phyloP scores from a whole-genome alignment of 2,888 invertebrate genomes.

The Nipponacmea schrenckii region DNA sequence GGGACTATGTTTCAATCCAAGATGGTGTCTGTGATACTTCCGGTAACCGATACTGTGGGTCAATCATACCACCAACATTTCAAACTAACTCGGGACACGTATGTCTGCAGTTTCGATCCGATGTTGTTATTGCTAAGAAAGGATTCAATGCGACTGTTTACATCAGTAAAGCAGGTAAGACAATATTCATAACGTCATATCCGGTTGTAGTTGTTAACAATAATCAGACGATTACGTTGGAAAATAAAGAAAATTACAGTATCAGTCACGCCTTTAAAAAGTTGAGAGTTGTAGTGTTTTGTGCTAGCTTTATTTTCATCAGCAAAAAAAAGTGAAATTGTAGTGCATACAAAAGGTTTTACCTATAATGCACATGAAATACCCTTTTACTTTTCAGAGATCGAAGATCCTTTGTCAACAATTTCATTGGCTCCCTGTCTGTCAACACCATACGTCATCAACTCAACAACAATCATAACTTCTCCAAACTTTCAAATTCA shows the following conservation, averaged over 20 bases:
- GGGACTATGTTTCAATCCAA: slow-evolving; percentile 26
- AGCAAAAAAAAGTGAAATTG: slow-evolving; percentile 14
- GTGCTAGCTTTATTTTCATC: too few relatives aligned
- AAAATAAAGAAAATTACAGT: too few relatives aligned
- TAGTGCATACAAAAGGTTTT: not conserved
- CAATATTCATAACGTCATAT: too few relatives aligned
- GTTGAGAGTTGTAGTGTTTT: not conserved
- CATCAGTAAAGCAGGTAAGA: slow-evolving; percentile 3
- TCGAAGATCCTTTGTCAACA: too few relatives aligned
- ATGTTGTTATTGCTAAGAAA: slow-evolving; percentile 20
- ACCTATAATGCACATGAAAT: not conserved
- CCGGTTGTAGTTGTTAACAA: too few relatives aligned
- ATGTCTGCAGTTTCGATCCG: slow-evolving; percentile 29
- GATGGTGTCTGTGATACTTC: slow-evolving; percentile 18
- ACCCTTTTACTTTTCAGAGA: not conserved
- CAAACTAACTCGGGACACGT: slow-evolving; percentile 17
- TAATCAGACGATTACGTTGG: too few relatives aligned
- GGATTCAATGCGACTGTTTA: slow-evolving; percentile 23
- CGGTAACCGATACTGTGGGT: slow-evolving; percentile 26
- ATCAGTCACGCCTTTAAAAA: too few relatives aligned
- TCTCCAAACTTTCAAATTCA: slow-evolving; percentile 14
- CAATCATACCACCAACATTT: slow-evolving; percentile 18
- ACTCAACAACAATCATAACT: slow-evolving; percentile 3
- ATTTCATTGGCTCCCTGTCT: slow-evolving; percentile 1
- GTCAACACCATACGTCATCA: not conserved